Percentiles rank a stretch among this genome's conserved stretches.
phyloP scores from a whole-genome alignment of 2,888 invertebrate genomes.

The Lathronympha strigana region DNA sequence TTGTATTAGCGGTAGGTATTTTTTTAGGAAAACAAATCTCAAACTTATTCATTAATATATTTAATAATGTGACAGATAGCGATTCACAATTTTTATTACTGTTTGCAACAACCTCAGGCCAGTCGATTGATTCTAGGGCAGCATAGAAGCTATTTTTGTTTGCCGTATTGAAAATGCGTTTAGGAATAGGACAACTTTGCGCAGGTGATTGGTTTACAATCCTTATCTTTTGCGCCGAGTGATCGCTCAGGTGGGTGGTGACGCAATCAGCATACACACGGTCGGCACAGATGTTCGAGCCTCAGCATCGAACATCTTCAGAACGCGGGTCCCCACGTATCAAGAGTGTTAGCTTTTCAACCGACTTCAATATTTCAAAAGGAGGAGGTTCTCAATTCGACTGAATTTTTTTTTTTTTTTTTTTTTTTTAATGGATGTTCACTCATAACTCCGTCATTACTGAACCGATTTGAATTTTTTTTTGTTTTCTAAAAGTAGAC shows the following conservation, averaged over 20 bases:
- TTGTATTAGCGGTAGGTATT: not conserved
- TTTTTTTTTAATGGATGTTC: too few species aligned
- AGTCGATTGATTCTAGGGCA: constrained; percentile 4
- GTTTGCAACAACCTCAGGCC: not conserved
- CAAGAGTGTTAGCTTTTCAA: too few species aligned
- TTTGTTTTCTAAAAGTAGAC: too few species aligned
- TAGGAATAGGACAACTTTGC: not conserved
- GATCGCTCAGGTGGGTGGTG: not conserved
- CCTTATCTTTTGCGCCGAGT: not conserved
- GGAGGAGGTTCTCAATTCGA: too few species aligned
- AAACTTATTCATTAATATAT: constrained; percentile 1
- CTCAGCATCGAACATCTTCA: too few species aligned
- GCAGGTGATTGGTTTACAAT: not conserved
- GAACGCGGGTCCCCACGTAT: too few species aligned
- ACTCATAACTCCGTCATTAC: too few species aligned
- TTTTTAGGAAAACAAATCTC: constrained; percentile 11
- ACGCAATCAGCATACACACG: not conserved
- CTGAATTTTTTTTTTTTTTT: too few species aligned
- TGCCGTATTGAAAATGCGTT: not conserved
- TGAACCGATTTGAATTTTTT: too few species aligned
- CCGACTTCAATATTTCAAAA: too few species aligned
- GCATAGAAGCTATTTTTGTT: constrained; percentile 2
- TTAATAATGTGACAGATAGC: not conserved
- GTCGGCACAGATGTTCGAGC: too few species aligned
- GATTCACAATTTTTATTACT: not conserved